These are phyloP conservation scores for Drosophila phalerata DNA, from an alignment of 2,888 invertebrate genomes.

Conservation along the genomic window DNA sequence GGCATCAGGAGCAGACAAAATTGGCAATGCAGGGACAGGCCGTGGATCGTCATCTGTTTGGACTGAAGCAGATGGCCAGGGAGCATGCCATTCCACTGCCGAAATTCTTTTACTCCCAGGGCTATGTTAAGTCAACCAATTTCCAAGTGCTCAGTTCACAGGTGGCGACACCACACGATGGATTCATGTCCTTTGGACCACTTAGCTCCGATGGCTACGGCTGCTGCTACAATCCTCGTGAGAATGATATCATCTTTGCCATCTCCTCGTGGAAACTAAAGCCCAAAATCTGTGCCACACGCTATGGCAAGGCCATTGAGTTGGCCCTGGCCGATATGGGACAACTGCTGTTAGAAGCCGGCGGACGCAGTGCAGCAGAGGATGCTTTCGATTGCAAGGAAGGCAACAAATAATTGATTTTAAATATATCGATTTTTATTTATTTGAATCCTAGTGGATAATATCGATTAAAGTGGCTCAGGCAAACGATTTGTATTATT, in stretches of 20 bases:
- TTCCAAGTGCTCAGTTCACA: constrained; percentile 95
- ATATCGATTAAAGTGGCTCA: constrained; percentile 55
- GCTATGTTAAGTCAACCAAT: constrained; percentile 90
- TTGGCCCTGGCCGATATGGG: constrained; percentile 41
- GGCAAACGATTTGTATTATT: constrained; percentile 22
- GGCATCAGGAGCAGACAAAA: constrained; percentile 93
- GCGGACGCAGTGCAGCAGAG: not conserved
- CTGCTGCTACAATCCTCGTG: constrained; percentile 96
- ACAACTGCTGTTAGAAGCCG: constrained; percentile 7
- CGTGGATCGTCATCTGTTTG: constrained; percentile 96
- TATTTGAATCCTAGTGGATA: not conserved
- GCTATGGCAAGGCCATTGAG: constrained; percentile 34
- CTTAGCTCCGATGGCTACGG: constrained; percentile 94
- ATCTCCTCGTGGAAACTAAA: constrained; percentile 89
- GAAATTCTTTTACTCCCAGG: constrained; percentile 89
- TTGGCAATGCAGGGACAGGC: constrained; percentile 88
- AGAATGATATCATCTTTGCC: constrained; percentile 90
- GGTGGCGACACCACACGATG: constrained; percentile 93
- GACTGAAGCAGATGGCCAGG: constrained; percentile 92
- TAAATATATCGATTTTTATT: not conserved
- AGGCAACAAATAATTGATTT: not conserved
- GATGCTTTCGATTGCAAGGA: not conserved
- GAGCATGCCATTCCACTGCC: constrained; percentile 92
- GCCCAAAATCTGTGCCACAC: constrained; percentile 87
- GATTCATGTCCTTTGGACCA: constrained; percentile 96